Percentiles rank a stretch among this genome's conserved stretches.
These are phyloP conservation scores for Drosophila subquinaria DNA, from an alignment of 2,888 invertebrate species.

Conservation along the genomic window DNA sequence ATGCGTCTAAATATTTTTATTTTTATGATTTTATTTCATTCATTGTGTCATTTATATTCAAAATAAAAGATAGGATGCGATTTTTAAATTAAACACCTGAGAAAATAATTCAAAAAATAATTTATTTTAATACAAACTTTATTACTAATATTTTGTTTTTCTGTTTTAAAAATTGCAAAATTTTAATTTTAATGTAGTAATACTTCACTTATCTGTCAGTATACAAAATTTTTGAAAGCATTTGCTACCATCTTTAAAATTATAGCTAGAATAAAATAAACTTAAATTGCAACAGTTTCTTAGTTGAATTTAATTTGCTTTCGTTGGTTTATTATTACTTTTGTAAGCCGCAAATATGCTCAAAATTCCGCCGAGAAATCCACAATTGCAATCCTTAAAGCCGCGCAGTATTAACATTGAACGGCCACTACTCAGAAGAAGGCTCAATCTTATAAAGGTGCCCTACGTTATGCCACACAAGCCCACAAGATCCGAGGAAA, in stretches of 20 bases:
- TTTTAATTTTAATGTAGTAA: not conserved
- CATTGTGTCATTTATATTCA: too few species aligned
- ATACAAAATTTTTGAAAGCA: not conserved
- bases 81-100: too few species aligned
- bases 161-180: too few species aligned
- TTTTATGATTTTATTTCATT: too few species aligned
- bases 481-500: slow-evolving; percentile 50
- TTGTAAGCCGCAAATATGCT: slow-evolving; percentile 21
- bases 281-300: slow-evolving; percentile 4
- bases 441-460: slow-evolving; percentile 5
- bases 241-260: not conserved
- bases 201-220: not conserved
- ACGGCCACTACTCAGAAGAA: slow-evolving; percentile 20
- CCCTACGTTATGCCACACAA: slow-evolving; percentile 27
- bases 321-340: not conserved
- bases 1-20: not conserved
- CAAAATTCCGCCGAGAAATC: slow-evolving; percentile 50
- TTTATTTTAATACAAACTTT: too few species aligned
- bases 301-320: not conserved
- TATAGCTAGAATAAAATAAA: not conserved
- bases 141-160: too few species aligned
- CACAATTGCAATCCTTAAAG: not conserved
- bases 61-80: too few species aligned
- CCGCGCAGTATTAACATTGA: slow-evolving; percentile 41
- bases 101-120: too few species aligned